These are phyloP conservation scores for Gorsachius magnificus DNA, from an alignment of 2,797 vertebrate genomes.

Conservation along the genomic window DNA sequence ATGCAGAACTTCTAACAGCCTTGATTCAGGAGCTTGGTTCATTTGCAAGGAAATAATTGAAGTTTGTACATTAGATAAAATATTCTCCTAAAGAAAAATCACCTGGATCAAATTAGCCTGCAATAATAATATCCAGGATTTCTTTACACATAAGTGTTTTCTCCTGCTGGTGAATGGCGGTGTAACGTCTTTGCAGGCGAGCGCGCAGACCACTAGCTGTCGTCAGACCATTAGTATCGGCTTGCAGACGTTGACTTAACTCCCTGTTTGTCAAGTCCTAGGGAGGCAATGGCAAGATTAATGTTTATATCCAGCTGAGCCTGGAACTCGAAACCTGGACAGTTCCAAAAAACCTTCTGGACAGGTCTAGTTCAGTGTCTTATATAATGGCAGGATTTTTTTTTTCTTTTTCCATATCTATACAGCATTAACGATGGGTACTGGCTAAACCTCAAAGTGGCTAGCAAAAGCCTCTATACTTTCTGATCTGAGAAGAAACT, in stretches of 20 bases:
- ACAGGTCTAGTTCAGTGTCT: neutral
- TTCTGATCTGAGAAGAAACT: neutral
- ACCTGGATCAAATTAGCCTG: neutral
- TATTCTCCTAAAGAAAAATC: neutral
- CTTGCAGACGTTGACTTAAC: constrained; percentile 10
- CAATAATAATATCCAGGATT: neutral
- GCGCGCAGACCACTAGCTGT: constrained; percentile 21
- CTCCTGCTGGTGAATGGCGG: neutral
- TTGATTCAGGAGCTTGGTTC: neutral
- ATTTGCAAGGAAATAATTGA: neutral
- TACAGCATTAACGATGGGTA: neutral
- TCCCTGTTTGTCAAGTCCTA: constrained; percentile 44
- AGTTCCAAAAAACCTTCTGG: neutral
- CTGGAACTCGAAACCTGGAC: neutral
- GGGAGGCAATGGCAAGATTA: constrained; percentile 55
- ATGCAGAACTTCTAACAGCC: neutral
- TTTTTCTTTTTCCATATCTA: neutral
- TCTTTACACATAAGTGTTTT: neutral
- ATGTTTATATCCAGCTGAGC: constrained; percentile 44
- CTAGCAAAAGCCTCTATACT: neutral
- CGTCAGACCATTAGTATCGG: constrained; percentile 62
- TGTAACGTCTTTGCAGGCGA: neutral
- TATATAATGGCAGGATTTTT: neutral
- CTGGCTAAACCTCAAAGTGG: neutral
- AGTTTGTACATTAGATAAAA: neutral